Conservation (phyloP, 2,113 vertebrate genomes). For the Stomatorhinus ivindoensis region DNA sequence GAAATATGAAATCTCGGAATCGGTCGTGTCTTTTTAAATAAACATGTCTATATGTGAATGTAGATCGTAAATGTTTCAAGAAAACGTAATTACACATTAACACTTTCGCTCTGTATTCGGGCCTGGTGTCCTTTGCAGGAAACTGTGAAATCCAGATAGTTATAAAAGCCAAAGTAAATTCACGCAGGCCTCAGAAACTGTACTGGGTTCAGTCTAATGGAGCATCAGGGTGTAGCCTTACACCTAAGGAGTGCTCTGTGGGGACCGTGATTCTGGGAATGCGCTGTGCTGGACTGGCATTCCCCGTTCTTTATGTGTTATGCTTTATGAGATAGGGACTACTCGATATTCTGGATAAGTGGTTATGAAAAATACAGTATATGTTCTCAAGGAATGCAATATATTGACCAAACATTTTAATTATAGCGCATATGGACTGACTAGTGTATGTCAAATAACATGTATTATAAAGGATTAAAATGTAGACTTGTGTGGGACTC, state of each 20-base stretch:
- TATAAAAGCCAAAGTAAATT: slow-evolving; percentile 44
- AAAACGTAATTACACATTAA: slow-evolving; percentile 37
- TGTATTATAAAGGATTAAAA: neutral
- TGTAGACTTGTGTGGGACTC: neutral
- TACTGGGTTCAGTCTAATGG: neutral
- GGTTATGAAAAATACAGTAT: neutral
- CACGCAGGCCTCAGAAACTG: slow-evolving; percentile 13
- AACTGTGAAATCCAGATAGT: slow-evolving; percentile 30
- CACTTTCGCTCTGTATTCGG: slow-evolving; percentile 23
- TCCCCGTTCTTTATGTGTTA: neutral
- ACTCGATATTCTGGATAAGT: neutral
- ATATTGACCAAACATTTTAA: neutral
- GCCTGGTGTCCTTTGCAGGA: slow-evolving; percentile 24
- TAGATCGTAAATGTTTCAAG: slow-evolving; percentile 33
- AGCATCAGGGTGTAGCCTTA: neutral
- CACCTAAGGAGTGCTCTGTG: neutral
- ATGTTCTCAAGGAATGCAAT: neutral
- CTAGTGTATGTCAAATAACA: neutral
- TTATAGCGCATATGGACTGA: neutral
- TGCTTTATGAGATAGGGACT: neutral
- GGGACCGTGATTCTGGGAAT: neutral
- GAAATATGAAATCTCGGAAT: slow-evolving; percentile 9
- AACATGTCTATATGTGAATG: slow-evolving; percentile 17
- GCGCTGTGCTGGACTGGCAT: neutral
- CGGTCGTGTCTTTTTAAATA: slow-evolving; percentile 2